Evolutionary conservation across 2,888 invertebrate genomes (phyloP), one percentile per base, ranked within the genome.

Genomic region (Stramonita haemastoma): DNA sequence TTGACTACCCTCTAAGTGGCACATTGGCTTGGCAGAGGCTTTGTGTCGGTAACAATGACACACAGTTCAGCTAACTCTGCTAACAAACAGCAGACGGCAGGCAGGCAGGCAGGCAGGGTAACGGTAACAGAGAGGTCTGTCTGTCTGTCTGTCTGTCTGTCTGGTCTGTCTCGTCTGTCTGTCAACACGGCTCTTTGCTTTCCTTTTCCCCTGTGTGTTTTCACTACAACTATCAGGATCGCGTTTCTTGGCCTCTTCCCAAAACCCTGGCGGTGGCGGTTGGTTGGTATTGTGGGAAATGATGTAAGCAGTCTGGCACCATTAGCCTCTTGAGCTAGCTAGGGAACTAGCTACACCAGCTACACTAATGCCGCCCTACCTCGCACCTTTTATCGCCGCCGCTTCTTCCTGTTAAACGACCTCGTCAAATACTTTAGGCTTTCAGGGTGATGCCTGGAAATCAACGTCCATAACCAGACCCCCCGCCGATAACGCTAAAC

Each of bases 361-460:
- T 13, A 34, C 29, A 26, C 77, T 79, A 79, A 79, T 15, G 77
- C 77, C 32, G 77, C 77, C 32, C 32, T 32, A 79, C 77, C 77
- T 79, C 77, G 26, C 77, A 79, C 77, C 26, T 34, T 34, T 79
- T 34, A 32, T 79, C 79, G 32, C 46, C 26, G 26, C 36, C 36
- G 11, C 22, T 26, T 15, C 32, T 79, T 32, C 77, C 15, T 83
- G 81, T 46, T 83, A 36, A 83, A 83, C 81, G 81, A 83, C 15
- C 81, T 36, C 36, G 17, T 83, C 81, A 83, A 83, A 83, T 36
- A 46, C 36, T 29, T 83, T 22, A 46, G 81, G 81, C 81, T 83
- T 83, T 83, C 81, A 36, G n/a, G 77, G 46, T 36, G 46, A 46
- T 46, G 36, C 29, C 46, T 5, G 36, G 36, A 19, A 36, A 83